Evolutionary conservation across 2,888 invertebrate genomes (phyloP), one percentile per base, ranked within the genome.

Genomic region (Scaptomyza tumidula): DNA sequence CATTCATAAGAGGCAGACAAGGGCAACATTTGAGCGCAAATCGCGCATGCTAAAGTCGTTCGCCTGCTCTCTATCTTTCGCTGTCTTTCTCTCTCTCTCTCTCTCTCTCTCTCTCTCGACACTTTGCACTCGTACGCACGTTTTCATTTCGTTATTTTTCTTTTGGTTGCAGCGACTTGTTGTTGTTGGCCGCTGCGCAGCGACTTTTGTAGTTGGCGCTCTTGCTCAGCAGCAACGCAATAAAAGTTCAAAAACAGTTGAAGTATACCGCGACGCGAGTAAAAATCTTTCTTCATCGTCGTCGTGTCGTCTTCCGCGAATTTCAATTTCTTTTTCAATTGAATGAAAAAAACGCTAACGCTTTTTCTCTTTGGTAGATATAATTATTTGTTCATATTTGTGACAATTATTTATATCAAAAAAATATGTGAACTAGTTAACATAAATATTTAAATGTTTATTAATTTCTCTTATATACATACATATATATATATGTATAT

Each of bases 191-290:
- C 76, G 75, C 75, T 78, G 75, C 65, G 54, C 70, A 68, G 61
- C 78, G 64, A 77, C 71, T 70, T 83, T 78, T 83, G 87, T 83
- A 79, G 83, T 78, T 74, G 66, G 80, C 71, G 70, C 80, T 86
- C 88, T 88, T 83, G 87, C 86, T 89, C 83, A 83, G 86, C 86
- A 82, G 89, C 82, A 78, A 88, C 83, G 88, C 88, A 86, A 84
- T 86, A 88, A 88, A 84, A 88, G 84, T 88, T 88, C 80, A 88
- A 84, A 84, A 84, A 84, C 84, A 84, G 84, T 84, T 84, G 83
- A 82, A 84, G 89, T 90, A 88, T 78, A 85, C 85, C 89, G 90
- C 89, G 90, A 85, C 89, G 89, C 89, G 88, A 89, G 81, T 86
- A 89, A 88, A 86, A 80, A 84, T 81, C 85, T 84, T 88, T 86